Evolutionary conservation across 2,888 invertebrate species (phyloP).

Genomic region (Iphiclides podalirius): DNA sequence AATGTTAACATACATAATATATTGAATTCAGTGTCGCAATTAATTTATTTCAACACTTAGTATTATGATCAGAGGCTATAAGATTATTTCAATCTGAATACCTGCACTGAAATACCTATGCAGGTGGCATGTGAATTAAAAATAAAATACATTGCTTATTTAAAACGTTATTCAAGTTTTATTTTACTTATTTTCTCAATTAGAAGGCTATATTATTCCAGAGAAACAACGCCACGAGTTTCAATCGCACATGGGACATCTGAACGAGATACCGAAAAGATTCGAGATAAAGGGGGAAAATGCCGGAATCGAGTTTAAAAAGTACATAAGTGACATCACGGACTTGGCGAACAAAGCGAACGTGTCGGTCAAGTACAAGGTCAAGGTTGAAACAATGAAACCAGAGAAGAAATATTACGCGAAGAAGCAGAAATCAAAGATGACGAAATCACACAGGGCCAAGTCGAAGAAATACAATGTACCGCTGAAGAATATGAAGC

Average conservation of each 20-base stretch:
- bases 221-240: too few species aligned
- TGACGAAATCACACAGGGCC: constrained; percentile 26
- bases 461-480: constrained; percentile 61
- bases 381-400: constrained; percentile 49
- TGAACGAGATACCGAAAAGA: constrained; percentile 49
- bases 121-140: too few species aligned
- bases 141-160: too few species aligned
- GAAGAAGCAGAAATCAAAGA: constrained; percentile 34
- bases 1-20: too few species aligned
- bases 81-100: too few species aligned
- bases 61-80: too few species aligned
- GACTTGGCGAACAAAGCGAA: constrained; percentile 49
- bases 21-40: too few species aligned
- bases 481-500: constrained; percentile 65
- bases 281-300: constrained; percentile 51
- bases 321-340: constrained; percentile 49
- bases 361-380: constrained; percentile 48
- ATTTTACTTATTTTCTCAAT: too few species aligned
- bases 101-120: too few species aligned
- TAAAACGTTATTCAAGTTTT: too few species aligned
- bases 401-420: constrained; percentile 28
- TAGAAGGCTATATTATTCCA: too few species aligned
- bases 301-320: constrained; percentile 45
- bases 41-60: too few species aligned
- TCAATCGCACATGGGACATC: constrained; percentile 27